Percentiles rank a stretch among this genome's conserved stretches.
Evolutionary conservation across 2,888 invertebrate genomes (phyloP).

Genomic region (Eilema griseolum): DNA sequence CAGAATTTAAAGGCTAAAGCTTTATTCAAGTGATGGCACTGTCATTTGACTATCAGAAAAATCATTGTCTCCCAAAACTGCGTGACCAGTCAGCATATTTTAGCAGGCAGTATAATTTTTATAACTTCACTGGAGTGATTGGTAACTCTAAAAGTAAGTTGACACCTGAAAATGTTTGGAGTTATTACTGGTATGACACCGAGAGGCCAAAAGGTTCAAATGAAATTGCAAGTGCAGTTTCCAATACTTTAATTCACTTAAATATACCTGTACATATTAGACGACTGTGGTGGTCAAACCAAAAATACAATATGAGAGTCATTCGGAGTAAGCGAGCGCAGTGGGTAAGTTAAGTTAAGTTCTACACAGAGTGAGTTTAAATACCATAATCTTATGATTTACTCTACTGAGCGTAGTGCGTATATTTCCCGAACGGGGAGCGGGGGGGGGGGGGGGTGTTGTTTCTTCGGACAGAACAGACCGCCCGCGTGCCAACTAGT

Average conservation of each 20-base stretch:
- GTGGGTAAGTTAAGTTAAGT: no score
- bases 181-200: conserved; percentile 25
- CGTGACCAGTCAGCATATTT: conserved; percentile 20
- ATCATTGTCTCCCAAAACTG: conserved; percentile 23
- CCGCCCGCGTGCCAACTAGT: no score
- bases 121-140: conserved; percentile 23
- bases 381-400: no score
- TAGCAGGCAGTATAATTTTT: conserved; percentile 25
- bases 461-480: no score
- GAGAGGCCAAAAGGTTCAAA: conserved; percentile 21
- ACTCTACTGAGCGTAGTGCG: no score
- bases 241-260: conserved; percentile 16
- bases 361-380: no score
- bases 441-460: no score
- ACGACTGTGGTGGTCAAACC: neutral
- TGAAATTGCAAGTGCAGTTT: conserved; percentile 21
- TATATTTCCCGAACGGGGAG: no score
- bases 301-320: neutral
- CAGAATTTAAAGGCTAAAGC: conserved; percentile 8
- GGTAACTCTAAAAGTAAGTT: conserved; percentile 16
- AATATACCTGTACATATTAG: conserved; percentile 15
- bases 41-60: conserved; percentile 24
- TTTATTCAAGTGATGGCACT: conserved; percentile 8
- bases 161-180: conserved; percentile 19
- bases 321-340: no score